Evolutionary conservation across 2,888 invertebrate species (phyloP).

Genomic region (Dioctria rufipes): DNA sequence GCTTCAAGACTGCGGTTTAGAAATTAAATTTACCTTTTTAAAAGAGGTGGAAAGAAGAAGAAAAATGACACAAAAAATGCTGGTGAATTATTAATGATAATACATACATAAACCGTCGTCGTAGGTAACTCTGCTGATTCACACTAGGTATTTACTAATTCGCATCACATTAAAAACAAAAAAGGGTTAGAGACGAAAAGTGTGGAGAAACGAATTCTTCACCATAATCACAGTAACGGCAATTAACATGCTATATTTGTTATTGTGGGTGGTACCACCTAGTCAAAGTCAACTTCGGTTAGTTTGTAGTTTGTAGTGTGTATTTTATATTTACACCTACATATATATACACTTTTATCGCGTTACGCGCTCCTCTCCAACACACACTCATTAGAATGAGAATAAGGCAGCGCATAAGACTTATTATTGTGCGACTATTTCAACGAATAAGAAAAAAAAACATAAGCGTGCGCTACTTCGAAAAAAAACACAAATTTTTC

Average conservation of each 20-base stretch:
- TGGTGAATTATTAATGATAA: not conserved
- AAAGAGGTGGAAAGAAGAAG: not conserved
- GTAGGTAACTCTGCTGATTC: not conserved
- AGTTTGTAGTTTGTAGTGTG: no score
- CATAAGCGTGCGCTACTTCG: not conserved
- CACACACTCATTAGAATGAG: no score
- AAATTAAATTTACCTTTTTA: not conserved
- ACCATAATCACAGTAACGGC: constrained; percentile 26
- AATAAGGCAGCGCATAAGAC: no score
- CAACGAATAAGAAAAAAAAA: not conserved
- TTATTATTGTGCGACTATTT: not conserved
- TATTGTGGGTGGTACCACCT: no score
- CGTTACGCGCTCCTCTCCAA: no score
- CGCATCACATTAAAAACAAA: constrained; percentile 38
- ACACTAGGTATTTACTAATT: constrained; percentile 13
- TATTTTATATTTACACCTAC: no score
- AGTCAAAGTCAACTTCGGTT: no score
- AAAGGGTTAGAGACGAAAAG: constrained; percentile 1
- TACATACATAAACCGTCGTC: no score
- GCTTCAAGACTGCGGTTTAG: no score
- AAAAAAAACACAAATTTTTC: not conserved
- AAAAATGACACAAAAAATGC: not conserved
- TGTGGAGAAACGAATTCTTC: constrained; percentile 14
- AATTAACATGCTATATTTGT: constrained; percentile 20
- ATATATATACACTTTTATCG: no score